Evolutionary conservation across 2,888 invertebrate species (phyloP).

Genomic region (Rambutsinella grinnellia): DNA sequence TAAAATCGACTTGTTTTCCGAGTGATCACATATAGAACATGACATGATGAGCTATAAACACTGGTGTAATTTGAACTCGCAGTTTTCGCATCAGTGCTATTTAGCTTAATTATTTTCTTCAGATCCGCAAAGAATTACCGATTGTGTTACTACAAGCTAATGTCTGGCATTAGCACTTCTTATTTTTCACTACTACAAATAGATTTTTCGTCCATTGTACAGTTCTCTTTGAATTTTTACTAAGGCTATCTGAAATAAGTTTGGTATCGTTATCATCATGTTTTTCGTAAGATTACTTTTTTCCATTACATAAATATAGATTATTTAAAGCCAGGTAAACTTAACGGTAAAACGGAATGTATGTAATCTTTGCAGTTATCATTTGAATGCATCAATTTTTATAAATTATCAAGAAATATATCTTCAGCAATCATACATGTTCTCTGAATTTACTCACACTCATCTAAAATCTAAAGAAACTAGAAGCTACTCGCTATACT

Average conservation of each 20-base stretch:
- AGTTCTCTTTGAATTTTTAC: background rate
- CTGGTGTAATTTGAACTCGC: background rate
- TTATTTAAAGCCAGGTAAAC: conserved; percentile 52
- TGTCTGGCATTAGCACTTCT: conserved; percentile 28
- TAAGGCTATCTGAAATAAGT: background rate
- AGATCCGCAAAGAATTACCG: background rate
- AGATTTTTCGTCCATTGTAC: background rate
- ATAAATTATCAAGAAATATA: no score
- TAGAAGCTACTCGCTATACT: no score
- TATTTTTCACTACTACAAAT: background rate
- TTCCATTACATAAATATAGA: background rate
- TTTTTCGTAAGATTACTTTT: conserved; percentile 2
- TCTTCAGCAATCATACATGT: no score
- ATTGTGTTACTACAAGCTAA: conserved; percentile 14
- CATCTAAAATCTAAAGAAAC: no score
- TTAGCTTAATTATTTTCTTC: no score
- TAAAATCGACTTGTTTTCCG: background rate
- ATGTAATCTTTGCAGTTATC: background rate
- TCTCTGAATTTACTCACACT: no score
- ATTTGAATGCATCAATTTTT: background rate
- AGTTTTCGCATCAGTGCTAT: no score
- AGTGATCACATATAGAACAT: background rate
- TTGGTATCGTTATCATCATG: conserved; percentile 13
- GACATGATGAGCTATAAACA: background rate
- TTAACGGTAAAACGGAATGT: conserved; percentile 50